phyloP scores from a whole-genome alignment of 2,797 vertebrate genomes.

The Neostethus bicornis region DNA sequence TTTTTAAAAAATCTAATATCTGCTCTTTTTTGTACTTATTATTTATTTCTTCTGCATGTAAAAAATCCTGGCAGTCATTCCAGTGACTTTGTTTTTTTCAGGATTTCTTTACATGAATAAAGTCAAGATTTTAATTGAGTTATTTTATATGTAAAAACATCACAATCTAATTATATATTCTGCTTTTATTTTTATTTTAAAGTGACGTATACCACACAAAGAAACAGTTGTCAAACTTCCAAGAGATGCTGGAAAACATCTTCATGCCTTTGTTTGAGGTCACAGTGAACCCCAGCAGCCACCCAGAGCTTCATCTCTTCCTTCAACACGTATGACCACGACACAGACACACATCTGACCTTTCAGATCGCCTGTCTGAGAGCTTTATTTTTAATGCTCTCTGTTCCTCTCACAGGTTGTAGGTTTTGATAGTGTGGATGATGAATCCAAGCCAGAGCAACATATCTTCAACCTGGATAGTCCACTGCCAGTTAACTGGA shows the following conservation, averaged over 20 bases:
- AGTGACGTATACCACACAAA: slow-evolving; percentile 94
- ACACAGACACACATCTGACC: too few species aligned
- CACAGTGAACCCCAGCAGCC: slow-evolving; percentile 87
- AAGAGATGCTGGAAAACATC: slow-evolving; percentile 96
- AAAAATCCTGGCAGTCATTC: neutral
- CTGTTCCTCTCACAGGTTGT: slow-evolving; percentile 83
- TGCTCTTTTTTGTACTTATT: neutral
- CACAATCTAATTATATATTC: neutral
- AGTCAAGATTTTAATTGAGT: neutral
- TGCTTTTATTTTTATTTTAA: slow-evolving; percentile 9
- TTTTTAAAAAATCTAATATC: too few species aligned
- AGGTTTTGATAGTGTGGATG: slow-evolving; percentile 97
- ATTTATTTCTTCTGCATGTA: neutral
- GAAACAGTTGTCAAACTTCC: slow-evolving; percentile 92
- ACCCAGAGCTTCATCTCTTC: slow-evolving; percentile 94
- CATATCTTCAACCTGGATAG: slow-evolving; percentile 98
- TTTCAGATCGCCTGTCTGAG: neutral
- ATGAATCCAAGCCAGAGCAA: slow-evolving; percentile 96
- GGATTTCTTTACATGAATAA: neutral
- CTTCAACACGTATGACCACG: slow-evolving; percentile 84
- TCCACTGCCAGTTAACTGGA: slow-evolving; percentile 91
- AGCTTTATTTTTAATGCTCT: slow-evolving; percentile 13
- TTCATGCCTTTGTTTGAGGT: slow-evolving; percentile 94
- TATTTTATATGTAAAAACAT: neutral
- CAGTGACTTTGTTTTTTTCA: neutral